A percentile compares a stretch with the other conserved stretches of the same genome.
phyloP scores from a whole-genome alignment of 2,113 vertebrate species.

The Tupaia chinensis region DNA sequence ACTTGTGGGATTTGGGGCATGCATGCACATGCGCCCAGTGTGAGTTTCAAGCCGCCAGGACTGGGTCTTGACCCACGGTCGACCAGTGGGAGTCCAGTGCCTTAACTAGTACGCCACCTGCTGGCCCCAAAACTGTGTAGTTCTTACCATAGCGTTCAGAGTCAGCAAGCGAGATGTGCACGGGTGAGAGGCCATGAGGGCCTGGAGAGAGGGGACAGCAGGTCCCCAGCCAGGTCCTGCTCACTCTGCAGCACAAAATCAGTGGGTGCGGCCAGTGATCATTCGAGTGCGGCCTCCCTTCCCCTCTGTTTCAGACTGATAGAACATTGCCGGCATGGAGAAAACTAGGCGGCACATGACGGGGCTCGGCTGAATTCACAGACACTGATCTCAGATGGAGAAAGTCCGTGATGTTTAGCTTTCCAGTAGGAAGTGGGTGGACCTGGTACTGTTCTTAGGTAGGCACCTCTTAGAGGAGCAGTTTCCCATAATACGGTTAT shows the following conservation, averaged over 20 bases:
- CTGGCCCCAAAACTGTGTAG: not conserved
- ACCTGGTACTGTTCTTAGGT: not conserved
- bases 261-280: too few species aligned
- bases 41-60: too few species aligned
- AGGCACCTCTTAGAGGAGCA: not conserved
- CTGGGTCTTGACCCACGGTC: too few species aligned
- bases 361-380: not conserved
- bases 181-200: not conserved
- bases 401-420: not conserved
- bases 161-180: not conserved
- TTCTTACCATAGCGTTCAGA: not conserved
- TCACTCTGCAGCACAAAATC: not conserved
- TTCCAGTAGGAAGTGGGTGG: not conserved
- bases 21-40: too few species aligned
- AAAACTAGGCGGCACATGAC: not conserved
- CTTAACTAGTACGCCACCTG: too few species aligned
- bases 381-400: slow-evolving; percentile 1
- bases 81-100: too few species aligned
- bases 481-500: not conserved
- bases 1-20: too few species aligned
- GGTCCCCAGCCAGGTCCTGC: not conserved
- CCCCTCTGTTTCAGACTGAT: not conserved
- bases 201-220: not conserved
- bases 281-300: too few species aligned
- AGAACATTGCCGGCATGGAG: not conserved